phyloP scores from a whole-genome alignment of 2,113 vertebrate species.

The Phylloscopus trochilus region DNA sequence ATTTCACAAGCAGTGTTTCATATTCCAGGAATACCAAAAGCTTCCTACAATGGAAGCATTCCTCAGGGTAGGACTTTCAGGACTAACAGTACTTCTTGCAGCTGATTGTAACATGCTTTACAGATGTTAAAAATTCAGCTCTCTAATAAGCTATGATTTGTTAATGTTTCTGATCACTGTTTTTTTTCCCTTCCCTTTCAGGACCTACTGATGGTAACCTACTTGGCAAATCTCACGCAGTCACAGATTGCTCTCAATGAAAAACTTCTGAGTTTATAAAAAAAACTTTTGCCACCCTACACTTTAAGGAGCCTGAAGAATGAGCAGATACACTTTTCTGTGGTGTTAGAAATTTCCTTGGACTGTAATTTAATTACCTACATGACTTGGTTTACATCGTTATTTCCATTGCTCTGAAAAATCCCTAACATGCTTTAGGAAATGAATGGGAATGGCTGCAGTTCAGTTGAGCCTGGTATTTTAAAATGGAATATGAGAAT shows the following conservation, averaged over 20 bases:
- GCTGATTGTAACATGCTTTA: neutral
- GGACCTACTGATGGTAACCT: slow-evolving; percentile 96
- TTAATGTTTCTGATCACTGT: neutral
- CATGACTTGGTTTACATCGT: neutral
- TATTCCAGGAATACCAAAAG: neutral
- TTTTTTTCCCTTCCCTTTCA: slow-evolving; percentile 51
- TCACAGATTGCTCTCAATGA: slow-evolving; percentile 94
- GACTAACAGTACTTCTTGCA: neutral
- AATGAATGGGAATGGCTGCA: neutral
- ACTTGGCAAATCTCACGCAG: slow-evolving; percentile 92
- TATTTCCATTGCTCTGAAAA: neutral
- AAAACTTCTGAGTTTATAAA: slow-evolving; percentile 86
- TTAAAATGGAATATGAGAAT: neutral
- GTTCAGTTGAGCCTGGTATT: neutral
- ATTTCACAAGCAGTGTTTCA: slow-evolving; percentile 34
- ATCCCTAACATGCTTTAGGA: neutral
- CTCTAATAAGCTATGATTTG: neutral
- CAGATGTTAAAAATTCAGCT: neutral
- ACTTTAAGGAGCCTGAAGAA: neutral
- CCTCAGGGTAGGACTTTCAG: neutral
- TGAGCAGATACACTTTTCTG: neutral
- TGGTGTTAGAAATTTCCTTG: neutral
- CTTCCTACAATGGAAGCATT: neutral
- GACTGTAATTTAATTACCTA: slow-evolving; percentile 25
- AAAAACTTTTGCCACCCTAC: neutral